Evolutionary conservation across 2,113 vertebrate species (phyloP).

Genomic region (Amphiprion percula): DNA sequence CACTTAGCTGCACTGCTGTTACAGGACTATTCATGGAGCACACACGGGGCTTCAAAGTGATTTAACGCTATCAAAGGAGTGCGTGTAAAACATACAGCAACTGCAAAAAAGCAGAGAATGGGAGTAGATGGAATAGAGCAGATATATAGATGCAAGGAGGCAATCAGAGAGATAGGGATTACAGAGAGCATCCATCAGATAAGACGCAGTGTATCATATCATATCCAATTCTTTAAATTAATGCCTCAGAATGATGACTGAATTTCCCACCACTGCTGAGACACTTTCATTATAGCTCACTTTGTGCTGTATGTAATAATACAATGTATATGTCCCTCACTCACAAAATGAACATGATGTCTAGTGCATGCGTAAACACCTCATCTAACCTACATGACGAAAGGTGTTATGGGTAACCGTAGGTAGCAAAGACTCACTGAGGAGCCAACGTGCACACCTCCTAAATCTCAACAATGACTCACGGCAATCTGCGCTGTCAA

Average conservation of each 20-base stretch:
- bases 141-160: neutral
- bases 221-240: constrained; percentile 10
- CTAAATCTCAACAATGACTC: neutral
- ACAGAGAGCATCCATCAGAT: constrained; percentile 7
- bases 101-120: constrained; percentile 7
- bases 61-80: constrained; percentile 29
- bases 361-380: neutral
- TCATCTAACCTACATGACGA: neutral
- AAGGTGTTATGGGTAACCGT: neutral
- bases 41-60: constrained; percentile 32
- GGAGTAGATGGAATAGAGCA: constrained; percentile 28
- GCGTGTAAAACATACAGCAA: constrained; percentile 16
- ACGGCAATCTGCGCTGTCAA: neutral
- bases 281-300: neutral
- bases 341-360: neutral
- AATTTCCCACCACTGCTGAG: neutral
- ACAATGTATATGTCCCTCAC: neutral
- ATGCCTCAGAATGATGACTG: neutral
- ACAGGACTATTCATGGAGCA: constrained; percentile 23
- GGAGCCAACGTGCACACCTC: neutral
- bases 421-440: neutral
- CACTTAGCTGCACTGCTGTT: constrained; percentile 34
- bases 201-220: neutral
- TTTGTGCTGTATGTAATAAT: neutral
- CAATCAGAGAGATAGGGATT: neutral